phyloP scores from a whole-genome alignment of 1,140 invertebrate species.

The Drosophila nigromelanica region DNA sequence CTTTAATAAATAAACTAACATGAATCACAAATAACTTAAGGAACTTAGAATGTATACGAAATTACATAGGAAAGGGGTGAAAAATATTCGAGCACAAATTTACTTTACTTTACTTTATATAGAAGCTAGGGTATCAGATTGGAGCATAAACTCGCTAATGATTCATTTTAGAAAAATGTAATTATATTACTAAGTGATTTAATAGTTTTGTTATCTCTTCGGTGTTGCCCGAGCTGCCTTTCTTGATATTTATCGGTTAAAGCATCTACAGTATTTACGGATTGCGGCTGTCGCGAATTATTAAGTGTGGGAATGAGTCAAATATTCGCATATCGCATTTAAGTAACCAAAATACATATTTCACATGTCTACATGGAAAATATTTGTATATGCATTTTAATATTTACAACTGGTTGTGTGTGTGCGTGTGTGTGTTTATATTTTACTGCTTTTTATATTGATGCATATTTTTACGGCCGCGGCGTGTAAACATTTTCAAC shows the following conservation, averaged over 20 bases:
- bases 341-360: slow-evolving; percentile 76
- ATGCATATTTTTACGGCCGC: slow-evolving; percentile 69
- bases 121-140: too few species aligned
- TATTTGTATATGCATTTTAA: slow-evolving; percentile 74
- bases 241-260: not conserved
- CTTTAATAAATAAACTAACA: not conserved
- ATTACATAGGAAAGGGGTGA: too few species aligned
- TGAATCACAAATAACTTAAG: not conserved
- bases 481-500: slow-evolving; percentile 75
- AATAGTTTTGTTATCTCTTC: not conserved
- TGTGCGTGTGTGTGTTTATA: slow-evolving; percentile 15
- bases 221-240: slow-evolving; percentile 1
- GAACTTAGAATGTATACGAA: too few species aligned
- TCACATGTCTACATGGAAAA: slow-evolving; percentile 55
- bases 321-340: slow-evolving; percentile 66
- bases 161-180: too few species aligned
- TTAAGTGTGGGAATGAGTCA: slow-evolving; percentile 29
- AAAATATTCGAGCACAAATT: too few species aligned
- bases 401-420: slow-evolving; percentile 51
- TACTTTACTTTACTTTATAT: too few species aligned
- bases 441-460: slow-evolving; percentile 36
- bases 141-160: too few species aligned
- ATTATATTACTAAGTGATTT: too few species aligned
- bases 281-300: slow-evolving; percentile 21
- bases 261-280: slow-evolving; percentile 7